Base-by-base conservation (phyloP, 2,113 vertebrate species). In the Panurus biarmicus region DNA sequence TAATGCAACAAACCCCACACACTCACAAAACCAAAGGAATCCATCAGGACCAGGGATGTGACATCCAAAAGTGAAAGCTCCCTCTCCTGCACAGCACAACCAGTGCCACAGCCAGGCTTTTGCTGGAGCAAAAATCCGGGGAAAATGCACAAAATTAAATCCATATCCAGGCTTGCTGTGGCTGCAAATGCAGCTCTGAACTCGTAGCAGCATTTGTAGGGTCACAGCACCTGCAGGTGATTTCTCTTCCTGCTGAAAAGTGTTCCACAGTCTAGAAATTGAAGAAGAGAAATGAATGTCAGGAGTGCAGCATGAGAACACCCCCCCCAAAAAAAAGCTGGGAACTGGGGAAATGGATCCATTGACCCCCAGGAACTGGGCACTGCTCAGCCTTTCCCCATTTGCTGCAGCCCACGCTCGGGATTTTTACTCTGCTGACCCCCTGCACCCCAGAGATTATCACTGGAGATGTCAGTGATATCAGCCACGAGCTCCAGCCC, bases 1-100 rank as follows among this genome's bases (percentile, higher is more conserved):
- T 42, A 85, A 91, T 47, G 92, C 82, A 87, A 60, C 4, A 6
- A 28, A 82, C 61, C 76, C 61, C 74, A 42, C 57, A 29, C 38
- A 8, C 58, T 87, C 73, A 47, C 45, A 67, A 71, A 90, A 42
- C 48, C 87, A 67, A 90, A 91, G 54, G 90, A 89, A 76, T 64
- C 72, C 58, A 33, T 60, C 62, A 12, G 60, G 80, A 47, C 22
- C 35, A 29, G 15, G 13, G 58, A 31, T 5, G 60, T 40, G 56
- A 45, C 33, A 48, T 2, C 40, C 31, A 19, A 10, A 80, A 71
- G 35, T 4, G 66, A 85, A 94, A 83, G 64, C 65, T 87, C 64
- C 45, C 29, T 66, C 42, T 92, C 48, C 84, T 82, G 69, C 62
- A 14, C 56, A 31, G 36, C 16, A 4, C 1, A 8, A 4, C 7